phyloP scores from a whole-genome alignment of 2,797 vertebrate genomes.

The Ctenochaetus hawaiiensis region DNA sequence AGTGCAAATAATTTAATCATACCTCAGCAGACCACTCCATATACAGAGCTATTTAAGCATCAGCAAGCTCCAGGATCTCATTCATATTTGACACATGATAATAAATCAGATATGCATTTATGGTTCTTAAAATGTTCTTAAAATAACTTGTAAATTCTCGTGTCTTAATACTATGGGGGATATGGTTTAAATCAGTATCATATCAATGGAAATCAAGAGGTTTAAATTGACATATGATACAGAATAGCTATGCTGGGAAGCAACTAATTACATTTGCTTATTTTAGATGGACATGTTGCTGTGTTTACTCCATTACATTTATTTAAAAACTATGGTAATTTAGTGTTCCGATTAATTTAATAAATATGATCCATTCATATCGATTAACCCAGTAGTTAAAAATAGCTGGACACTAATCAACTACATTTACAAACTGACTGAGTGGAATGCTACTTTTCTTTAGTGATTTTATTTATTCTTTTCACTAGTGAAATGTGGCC shows the following conservation, averaged over 20 bases:
- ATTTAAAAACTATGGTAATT: too few species aligned
- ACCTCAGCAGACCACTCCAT: constrained; percentile 40
- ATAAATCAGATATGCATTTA: constrained; percentile 18
- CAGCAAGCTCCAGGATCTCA: constrained; percentile 41
- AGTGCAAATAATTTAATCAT: constrained; percentile 63
- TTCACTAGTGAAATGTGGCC: not conserved
- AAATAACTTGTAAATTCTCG: not conserved
- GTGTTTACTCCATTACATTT: too few species aligned
- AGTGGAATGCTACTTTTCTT: too few species aligned
- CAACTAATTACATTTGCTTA: not conserved
- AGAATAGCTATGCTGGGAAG: not conserved
- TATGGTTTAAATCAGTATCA: not conserved
- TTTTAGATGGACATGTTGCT: too few species aligned
- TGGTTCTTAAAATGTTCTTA: constrained; percentile 23
- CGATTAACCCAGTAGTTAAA: not conserved
- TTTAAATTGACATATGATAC: not conserved
- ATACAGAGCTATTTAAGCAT: constrained; percentile 31
- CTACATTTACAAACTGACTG: too few species aligned
- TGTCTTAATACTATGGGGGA: not conserved
- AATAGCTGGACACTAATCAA: too few species aligned
- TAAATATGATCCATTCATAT: not conserved
- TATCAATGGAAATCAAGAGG: not conserved
- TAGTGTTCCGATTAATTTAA: not conserved
- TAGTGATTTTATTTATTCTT: not conserved
- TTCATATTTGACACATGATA: constrained; percentile 54